Base-by-base conservation (phyloP, 1,140 invertebrate species). In the Patella vulgata region DNA sequence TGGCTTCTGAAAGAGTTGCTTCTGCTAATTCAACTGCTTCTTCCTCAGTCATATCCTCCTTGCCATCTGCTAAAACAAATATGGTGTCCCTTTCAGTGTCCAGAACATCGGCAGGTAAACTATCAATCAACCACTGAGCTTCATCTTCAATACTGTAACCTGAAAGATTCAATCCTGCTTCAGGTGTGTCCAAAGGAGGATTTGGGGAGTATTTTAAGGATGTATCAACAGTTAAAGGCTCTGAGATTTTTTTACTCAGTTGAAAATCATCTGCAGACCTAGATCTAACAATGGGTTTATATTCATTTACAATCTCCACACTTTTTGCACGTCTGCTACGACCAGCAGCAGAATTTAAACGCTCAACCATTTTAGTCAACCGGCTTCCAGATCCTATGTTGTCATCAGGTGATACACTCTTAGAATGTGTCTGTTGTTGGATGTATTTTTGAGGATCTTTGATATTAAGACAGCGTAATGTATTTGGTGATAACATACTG, bases 301-400 rank as follows among this genome's bases (percentile, higher is more conserved):
- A 3, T 0, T 25, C 30, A 31, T 4, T 25, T 17, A 46, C 23
- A 19, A 31, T 52, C 14, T 64, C 66, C 11, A 53, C 57, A 40
- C 50, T 50, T 21, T 63, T 63, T 27, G 25, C 19, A 4, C 52
- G 36, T 28, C 47, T 57, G 14, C 63, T 73, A 40, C 68, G 66
- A 8, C 73, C 72, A 4, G 81, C 81, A 28, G 79, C 81, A 39
- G 62, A 57, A 63, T 82, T 82, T 25, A 82, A 61, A 44, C 81
- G 54, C 25, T 77, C 65, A 4, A 74, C 79, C 48, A 82, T 76
- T 36, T 76, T 64, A 1, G 70, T 52, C 46, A 82, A 36, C 5
- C 5, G 59, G 33, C 66, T 60, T 19, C 72, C 69, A 60, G 33
- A 36, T 8, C 33, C 33, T 8, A 74, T 65, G 17, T 76, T 74